phyloP scores from a whole-genome alignment of 2,888 invertebrate genomes.

The Podotricha telesiphe region DNA sequence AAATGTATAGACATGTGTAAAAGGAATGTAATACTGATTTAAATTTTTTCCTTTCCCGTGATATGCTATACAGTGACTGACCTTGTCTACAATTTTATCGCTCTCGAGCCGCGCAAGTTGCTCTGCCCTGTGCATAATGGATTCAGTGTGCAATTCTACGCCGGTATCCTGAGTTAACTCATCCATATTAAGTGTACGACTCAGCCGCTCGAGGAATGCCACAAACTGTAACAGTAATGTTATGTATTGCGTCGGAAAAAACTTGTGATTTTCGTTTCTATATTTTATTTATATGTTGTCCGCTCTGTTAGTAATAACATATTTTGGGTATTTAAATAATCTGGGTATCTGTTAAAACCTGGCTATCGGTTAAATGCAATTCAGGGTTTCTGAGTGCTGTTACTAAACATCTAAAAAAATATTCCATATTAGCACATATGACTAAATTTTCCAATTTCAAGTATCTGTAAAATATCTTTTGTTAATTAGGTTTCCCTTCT shows the following conservation, averaged over 20 bases:
- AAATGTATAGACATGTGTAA: slow-evolving; percentile 36
- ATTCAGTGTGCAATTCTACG: slow-evolving; percentile 92
- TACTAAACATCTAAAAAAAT: too few relatives aligned
- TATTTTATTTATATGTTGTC: slow-evolving; percentile 31
- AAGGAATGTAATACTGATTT: slow-evolving; percentile 35
- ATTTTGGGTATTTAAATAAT: background rate
- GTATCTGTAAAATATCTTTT: too few relatives aligned
- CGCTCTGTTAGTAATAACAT: background rate
- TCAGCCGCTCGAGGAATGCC: slow-evolving; percentile 92
- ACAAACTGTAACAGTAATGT: slow-evolving; percentile 83
- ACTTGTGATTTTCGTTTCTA: background rate
- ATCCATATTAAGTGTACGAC: slow-evolving; percentile 92
- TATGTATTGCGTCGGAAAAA: slow-evolving; percentile 12
- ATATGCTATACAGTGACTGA: slow-evolving; percentile 59
- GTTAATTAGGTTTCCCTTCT: too few relatives aligned
- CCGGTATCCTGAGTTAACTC: slow-evolving; percentile 92
- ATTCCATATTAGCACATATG: too few relatives aligned
- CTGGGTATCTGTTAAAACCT: too few relatives aligned
- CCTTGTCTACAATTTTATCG: slow-evolving; percentile 93
- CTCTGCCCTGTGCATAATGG: slow-evolving; percentile 92
- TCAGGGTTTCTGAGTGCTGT: too few relatives aligned
- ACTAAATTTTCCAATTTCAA: too few relatives aligned
- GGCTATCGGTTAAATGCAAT: too few relatives aligned
- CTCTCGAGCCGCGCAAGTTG: slow-evolving; percentile 91
- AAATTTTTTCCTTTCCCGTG: slow-evolving; percentile 38